These are phyloP conservation scores for Dromococcyx pavoninus DNA, from an alignment of 2,797 vertebrate species.

Conservation along the genomic window DNA sequence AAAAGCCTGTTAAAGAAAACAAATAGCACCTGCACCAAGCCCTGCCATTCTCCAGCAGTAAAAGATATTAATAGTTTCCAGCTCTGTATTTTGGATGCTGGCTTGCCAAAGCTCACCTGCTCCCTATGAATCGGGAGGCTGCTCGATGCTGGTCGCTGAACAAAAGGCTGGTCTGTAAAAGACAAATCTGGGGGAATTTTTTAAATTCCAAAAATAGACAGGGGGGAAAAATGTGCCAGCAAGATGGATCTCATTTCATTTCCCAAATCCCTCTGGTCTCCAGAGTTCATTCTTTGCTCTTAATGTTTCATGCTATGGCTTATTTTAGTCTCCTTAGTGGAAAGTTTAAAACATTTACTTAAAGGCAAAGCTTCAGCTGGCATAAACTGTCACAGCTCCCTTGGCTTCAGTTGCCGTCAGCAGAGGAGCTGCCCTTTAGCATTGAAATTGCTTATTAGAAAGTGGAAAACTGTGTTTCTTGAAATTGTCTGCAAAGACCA, in stretches of 20 bases:
- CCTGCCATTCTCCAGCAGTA: neutral
- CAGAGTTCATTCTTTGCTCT: constrained; percentile 64
- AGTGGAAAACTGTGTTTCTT: constrained; percentile 37
- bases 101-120: constrained; percentile 59
- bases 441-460: constrained; percentile 40
- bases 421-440: constrained; percentile 39
- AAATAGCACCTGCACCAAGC: constrained; percentile 41
- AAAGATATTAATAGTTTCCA: constrained; percentile 55
- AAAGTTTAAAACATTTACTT: constrained; percentile 68
- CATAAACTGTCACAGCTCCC: constrained; percentile 53
- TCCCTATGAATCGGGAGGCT: neutral
- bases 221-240: constrained; percentile 28
- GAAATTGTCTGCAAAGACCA: constrained; percentile 24
- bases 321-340: constrained; percentile 68
- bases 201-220: constrained; percentile 68
- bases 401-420: constrained; percentile 10
- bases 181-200: constrained; percentile 55
- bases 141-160: neutral
- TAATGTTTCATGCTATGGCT: constrained; percentile 68
- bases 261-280: constrained; percentile 65
- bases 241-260: constrained; percentile 68
- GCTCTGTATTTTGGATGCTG: neutral
- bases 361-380: constrained; percentile 62
- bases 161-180: constrained; percentile 50
- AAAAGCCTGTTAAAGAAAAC: constrained; percentile 31